Base-by-base conservation (phyloP, 2,797 vertebrate genomes). In the Halcyon badia region DNA sequence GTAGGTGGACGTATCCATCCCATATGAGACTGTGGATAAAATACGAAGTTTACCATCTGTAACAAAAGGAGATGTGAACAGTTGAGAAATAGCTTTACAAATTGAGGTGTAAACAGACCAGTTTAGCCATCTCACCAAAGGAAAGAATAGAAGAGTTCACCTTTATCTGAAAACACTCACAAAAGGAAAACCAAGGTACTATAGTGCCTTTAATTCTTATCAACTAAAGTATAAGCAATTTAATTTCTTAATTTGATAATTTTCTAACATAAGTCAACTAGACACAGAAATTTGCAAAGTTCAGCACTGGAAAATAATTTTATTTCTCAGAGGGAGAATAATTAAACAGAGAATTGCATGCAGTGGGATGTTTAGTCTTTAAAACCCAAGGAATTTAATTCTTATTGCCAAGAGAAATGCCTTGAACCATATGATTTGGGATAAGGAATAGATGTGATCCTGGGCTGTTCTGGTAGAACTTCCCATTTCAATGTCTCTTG, bases 41-140 rank as follows among this genome's bases (percentile, higher is more conserved):
- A 85, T 73, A 42, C 30, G 58, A 54, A 80, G 26, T 69, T 83
- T 89, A 16, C 82, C 90, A 95, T 93, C 76, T 94, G 79, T 73
- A 97, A 83, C 41, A 83, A 85, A 76, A 26, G 13, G 46, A 91
- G 9, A 65, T 54, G n/a, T 49, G 37, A 93, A 18, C 18, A 41
- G 19, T 30, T 80, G 42, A 84, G 51, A 84, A 87, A 52, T 0
- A 48, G 24, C n/a, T 77, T 83, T 85, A 24, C n/a, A 80, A 16
- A 46, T 26, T 71, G 37, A 54, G 15, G 4, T 6, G 52, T 49
- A 68, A 89, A 68, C 4, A 69, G 31, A 72, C 31, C 22, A 66
- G 9, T 46, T 58, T 83, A 66, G 9, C 8, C 8, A 13, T 49
- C 48, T 69, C 42, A 8, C 5, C 18, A 51, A 87, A 57, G 6